Conservation (phyloP, 2,888 invertebrate genomes). For the Ectemnius cavifrons region DNA sequence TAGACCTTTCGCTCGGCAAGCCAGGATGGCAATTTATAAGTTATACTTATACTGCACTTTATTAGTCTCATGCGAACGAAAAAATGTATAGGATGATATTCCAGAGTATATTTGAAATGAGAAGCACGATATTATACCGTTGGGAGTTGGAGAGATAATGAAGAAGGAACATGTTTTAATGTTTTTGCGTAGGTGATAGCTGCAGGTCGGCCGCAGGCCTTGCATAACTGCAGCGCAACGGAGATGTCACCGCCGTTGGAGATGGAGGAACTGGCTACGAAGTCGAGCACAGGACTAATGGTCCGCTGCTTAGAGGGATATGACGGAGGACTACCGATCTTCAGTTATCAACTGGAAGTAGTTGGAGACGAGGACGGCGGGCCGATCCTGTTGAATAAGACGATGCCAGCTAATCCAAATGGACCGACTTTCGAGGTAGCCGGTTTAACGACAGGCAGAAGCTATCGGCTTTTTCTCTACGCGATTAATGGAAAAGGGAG, state of each 20-base stretch:
- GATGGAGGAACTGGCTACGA: constrained; percentile 78
- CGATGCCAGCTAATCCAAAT: constrained; percentile 81
- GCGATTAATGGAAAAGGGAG: constrained; percentile 93
- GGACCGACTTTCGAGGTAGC: constrained; percentile 85
- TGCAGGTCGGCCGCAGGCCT: constrained; percentile 86
- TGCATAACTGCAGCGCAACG: constrained; percentile 92
- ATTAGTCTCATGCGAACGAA: too few relatives aligned
- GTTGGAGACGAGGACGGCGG: constrained; percentile 70
- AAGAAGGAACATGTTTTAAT: constrained; percentile 18
- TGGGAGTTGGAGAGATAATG: too few relatives aligned
- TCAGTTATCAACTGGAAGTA: constrained; percentile 72
- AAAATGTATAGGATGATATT: too few relatives aligned
- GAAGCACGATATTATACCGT: too few relatives aligned
- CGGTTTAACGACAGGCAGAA: constrained; percentile 86
- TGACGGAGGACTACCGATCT: constrained; percentile 88
- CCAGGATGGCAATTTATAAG: too few relatives aligned
- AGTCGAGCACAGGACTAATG: constrained; percentile 83
- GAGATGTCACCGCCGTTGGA: constrained; percentile 84
- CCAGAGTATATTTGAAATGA: neutral
- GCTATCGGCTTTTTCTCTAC: constrained; percentile 89
- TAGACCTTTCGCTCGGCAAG: neutral
- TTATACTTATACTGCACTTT: too few relatives aligned
- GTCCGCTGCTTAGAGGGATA: constrained; percentile 93
- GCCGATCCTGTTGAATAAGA: constrained; percentile 66
- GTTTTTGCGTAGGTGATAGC: constrained; percentile 69